Base-by-base conservation (phyloP, 2,888 invertebrate genomes). In the Euclidia mi region DNA sequence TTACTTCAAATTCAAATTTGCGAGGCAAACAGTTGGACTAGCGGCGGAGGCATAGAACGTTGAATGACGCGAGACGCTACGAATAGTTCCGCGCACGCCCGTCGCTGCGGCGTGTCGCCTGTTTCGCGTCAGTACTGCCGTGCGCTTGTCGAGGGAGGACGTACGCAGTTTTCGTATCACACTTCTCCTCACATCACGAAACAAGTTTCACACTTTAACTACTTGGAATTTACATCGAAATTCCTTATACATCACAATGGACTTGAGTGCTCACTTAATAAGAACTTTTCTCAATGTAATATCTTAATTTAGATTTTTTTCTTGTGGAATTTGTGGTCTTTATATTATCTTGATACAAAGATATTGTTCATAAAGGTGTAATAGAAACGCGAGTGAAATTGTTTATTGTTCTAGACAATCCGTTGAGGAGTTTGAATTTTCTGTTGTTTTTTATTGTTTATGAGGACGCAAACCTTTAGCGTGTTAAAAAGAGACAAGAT, bases 401-500 rank as follows among this genome's bases (percentile, higher is more conserved):
- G 87, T 90, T 90, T 86, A 87, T 87, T 87, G 88, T 90, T 89
- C 78, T 79, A 87, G 81, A 86, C 85, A 87, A 87, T 81, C 85
- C 82, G 88, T 88, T 88, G 79, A 80, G 77, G 76, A 79, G 80
- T 87, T 91, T 85, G 78, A 87, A 88, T 83, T 81, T 87, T 84
- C 79, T 81, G 83, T 88, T 90, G 84, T 88, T 87, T 87, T 85
- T 72, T 79, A 79, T 87, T 88, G 81, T 88, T 89, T 86, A 83
- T 80, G 79, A 85, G 86, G 84, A 86, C 89, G 84, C 84, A 81
- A 78, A 79, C 79, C 71, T 78, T 78, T 82, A 83, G 81, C 78
- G 87, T 80, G 92, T 89, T 85, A 77, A 89, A 94, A 85, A 92
- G 92, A 90, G 94, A 94, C 92, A 91, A 90, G 70, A 94, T 93